Percentiles rank a stretch among this genome's conserved stretches.
phyloP scores from a whole-genome alignment of 2,113 vertebrate species.

The Chelonoidis abingdonii region DNA sequence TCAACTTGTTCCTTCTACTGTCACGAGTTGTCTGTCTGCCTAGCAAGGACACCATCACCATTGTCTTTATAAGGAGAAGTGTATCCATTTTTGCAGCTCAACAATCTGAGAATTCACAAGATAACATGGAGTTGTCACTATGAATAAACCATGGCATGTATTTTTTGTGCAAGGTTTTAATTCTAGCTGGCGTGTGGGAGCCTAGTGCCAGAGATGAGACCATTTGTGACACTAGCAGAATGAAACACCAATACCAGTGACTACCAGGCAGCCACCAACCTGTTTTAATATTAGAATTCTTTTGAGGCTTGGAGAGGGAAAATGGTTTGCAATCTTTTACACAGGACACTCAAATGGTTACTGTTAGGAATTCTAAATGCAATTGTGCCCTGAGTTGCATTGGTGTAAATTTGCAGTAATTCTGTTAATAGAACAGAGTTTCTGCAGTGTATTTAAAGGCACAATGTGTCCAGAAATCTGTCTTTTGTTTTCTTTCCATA shows the following conservation, averaged over 20 bases:
- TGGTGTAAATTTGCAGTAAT: not conserved
- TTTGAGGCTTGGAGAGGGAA: slow-evolving; percentile 3
- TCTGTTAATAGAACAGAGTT: not conserved
- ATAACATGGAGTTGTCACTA: not conserved
- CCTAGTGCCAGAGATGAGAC: slow-evolving; percentile 11
- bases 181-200: not conserved
- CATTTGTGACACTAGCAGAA: not conserved
- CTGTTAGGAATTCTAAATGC: not conserved
- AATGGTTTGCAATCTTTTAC: not conserved
- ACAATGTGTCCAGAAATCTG: not conserved
- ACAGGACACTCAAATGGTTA: not conserved
- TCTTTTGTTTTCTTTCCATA: not conserved
- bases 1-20: not conserved
- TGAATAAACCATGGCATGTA: rapidly evolving
- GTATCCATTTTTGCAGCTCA: not conserved
- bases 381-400: rapidly evolving
- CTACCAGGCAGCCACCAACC: slow-evolving; percentile 5
- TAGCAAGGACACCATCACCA: rapidly evolving
- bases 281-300: not conserved
- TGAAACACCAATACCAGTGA: not conserved
- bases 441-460: not conserved
- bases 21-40: rapidly evolving
- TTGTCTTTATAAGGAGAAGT: not conserved
- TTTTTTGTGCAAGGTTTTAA: slow-evolving; percentile 6
- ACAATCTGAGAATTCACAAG: not conserved